These are phyloP conservation scores for Orthosia gothica DNA, from an alignment of 2,888 invertebrate genomes.

Conservation along the genomic window DNA sequence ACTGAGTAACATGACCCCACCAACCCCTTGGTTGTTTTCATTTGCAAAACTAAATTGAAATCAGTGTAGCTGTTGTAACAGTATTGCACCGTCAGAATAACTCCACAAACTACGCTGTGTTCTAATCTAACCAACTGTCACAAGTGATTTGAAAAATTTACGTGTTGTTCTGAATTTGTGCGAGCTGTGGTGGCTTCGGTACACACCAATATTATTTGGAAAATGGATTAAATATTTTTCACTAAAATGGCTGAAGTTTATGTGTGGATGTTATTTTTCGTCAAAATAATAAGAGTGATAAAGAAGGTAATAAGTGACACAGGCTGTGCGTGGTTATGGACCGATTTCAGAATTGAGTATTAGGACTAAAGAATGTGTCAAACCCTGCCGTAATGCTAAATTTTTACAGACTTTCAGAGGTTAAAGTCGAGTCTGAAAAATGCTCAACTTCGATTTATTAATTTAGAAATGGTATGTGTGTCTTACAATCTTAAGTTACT, in stretches of 20 bases:
- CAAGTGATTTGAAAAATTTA: slow-evolving; percentile 37
- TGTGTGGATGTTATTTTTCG: background rate
- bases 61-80: slow-evolving; percentile 4
- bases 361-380: background rate
- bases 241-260: background rate
- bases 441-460: no score
- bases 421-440: no score
- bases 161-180: slow-evolving; percentile 19
- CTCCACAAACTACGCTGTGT: slow-evolving; percentile 7
- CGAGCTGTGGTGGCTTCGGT: background rate
- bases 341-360: no score
- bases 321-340: background rate
- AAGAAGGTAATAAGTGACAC: background rate
- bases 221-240: slow-evolving; percentile 31
- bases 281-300: no score
- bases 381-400: no score
- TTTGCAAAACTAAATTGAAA: slow-evolving; percentile 15
- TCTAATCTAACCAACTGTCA: slow-evolving; percentile 44
- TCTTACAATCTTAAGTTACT: no score
- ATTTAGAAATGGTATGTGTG: no score
- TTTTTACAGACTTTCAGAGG: background rate
- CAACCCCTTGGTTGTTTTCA: background rate
- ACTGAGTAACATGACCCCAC: background rate
- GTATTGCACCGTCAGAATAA: slow-evolving; percentile 10
- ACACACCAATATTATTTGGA: slow-evolving; percentile 11